Evolutionary conservation across 2,888 invertebrate genomes (phyloP), one percentile per base, ranked within the genome.

Genomic region (Clanis bilineata): DNA sequence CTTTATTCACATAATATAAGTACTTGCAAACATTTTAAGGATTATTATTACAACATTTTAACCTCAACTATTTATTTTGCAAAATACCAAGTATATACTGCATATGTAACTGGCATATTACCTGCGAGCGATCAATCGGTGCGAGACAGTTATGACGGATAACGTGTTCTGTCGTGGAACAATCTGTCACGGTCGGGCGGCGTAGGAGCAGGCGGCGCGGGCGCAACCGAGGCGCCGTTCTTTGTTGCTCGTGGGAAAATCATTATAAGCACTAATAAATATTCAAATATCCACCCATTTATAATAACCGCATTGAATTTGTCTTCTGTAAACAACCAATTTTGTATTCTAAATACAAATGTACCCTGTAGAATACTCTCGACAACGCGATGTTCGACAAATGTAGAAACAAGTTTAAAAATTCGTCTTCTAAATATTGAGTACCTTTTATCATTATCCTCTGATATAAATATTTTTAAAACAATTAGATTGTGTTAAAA

Each of bases 141-240:
- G 65, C 63, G 64, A 65, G 70, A 63, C 70, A 66, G 68, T 72
- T 68, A 73, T 81, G 83, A 80, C 78, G 72, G 80, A 79, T 80
- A 73, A 82, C 78, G 74, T 72, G 82, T 73, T 70, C 82, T 83
- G 85, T 83, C 83, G 77, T 76, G 71, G 72, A 77, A 72, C 73
- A 73, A 88, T 87, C 82, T 75, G 85, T 88, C 87, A 85, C 77
- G 74, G 74, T 66, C 56, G 59, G 18, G 7, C 71, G 62, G 59
- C 59, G 62, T 65, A 65, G 70, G 68, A 68, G 60, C 66, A 65
- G 70, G 68, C 69, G 60, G 60, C 60, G 62, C 66, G 66, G 70
- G 68, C 69, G 61, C 64, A 61, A 62, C 61, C 61, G 65, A 69
- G 69, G 69, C 73, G 71, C 72, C 68, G 69, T 66, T 71, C 70